Conservation (phyloP, 2,888 invertebrate species). For the Pediacus dermestoides region DNA sequence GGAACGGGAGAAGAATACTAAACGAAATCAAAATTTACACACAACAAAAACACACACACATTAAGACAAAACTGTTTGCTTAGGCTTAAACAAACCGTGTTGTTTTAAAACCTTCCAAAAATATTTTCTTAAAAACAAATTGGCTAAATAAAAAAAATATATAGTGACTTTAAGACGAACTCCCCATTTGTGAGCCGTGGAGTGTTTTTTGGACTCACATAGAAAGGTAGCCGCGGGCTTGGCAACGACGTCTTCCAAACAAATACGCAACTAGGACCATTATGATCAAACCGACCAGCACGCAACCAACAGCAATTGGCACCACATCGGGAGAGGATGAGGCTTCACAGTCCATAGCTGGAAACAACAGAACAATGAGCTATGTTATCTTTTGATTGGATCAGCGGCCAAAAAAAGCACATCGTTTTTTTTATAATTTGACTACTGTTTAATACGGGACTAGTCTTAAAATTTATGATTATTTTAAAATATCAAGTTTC, state of each 20-base stretch:
- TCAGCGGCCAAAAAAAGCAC: too few species aligned
- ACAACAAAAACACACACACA: too few species aligned
- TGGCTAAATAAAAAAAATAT: too few species aligned
- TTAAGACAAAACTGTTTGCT: too few species aligned
- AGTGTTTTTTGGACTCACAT: constrained; percentile 59
- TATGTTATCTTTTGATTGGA: neutral
- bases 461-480: neutral
- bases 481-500: too few species aligned
- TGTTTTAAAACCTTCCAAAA: too few species aligned
- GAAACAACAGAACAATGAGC: constrained; percentile 26
- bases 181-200: constrained; percentile 29
- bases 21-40: too few species aligned
- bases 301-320: constrained; percentile 95
- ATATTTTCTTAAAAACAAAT: too few species aligned
- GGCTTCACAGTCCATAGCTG: constrained; percentile 71
- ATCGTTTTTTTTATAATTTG: too few species aligned
- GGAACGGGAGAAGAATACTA: too few species aligned
- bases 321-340: constrained; percentile 82
- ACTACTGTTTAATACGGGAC: neutral
- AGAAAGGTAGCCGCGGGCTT: constrained; percentile 82
- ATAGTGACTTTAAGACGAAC: too few species aligned
- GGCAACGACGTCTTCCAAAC: constrained; percentile 81
- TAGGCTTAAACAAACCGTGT: too few species aligned
- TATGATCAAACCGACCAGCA: constrained; percentile 83
- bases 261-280: constrained; percentile 91